Percentiles rank a stretch among this genome's conserved stretches.
Evolutionary conservation across 2,888 invertebrate species (phyloP).

Genomic region (Xylocampa areola): DNA sequence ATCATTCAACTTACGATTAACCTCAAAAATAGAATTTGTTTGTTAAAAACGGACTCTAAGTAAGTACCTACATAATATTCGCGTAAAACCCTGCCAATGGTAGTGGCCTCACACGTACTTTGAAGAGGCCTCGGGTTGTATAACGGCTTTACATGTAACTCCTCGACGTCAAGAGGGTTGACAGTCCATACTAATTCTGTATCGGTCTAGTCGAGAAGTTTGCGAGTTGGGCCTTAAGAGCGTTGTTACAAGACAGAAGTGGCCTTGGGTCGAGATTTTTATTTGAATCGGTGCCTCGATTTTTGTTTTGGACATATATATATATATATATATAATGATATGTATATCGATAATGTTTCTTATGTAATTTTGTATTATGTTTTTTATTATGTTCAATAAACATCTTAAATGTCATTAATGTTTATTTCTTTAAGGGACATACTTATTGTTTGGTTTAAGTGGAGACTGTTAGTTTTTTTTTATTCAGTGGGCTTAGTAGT

Average conservation of each 20-base stretch:
- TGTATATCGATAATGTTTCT: too few relatives aligned
- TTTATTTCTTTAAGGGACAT: too few relatives aligned
- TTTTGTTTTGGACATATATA: background rate
- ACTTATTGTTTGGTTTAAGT: too few relatives aligned
- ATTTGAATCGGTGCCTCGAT: constrained; percentile 1
- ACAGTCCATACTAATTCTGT: constrained; percentile 58
- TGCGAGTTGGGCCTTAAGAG: constrained; percentile 23
- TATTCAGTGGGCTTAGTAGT: too few relatives aligned
- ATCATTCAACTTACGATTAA: too few relatives aligned
- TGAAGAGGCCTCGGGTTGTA: constrained; percentile 39
- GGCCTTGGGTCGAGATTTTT: constrained; percentile 9
- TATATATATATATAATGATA: too few relatives aligned
- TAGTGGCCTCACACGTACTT: constrained; percentile 35
- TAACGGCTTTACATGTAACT: constrained; percentile 46
- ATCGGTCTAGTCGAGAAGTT: constrained; percentile 44
- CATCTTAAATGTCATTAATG: too few relatives aligned
- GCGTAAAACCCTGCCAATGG: constrained; percentile 20
- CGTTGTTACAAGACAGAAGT: constrained; percentile 22
- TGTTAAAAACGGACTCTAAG: too few relatives aligned
- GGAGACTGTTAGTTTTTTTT: too few relatives aligned
- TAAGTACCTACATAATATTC: background rate
- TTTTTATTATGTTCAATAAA: too few relatives aligned
- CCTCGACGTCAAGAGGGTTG: constrained; percentile 46
- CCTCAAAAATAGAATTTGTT: too few relatives aligned
- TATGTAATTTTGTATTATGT: too few relatives aligned